Evolutionary conservation across 2,888 invertebrate genomes (phyloP).

Genomic region (Pantelozetes paolii): DNA sequence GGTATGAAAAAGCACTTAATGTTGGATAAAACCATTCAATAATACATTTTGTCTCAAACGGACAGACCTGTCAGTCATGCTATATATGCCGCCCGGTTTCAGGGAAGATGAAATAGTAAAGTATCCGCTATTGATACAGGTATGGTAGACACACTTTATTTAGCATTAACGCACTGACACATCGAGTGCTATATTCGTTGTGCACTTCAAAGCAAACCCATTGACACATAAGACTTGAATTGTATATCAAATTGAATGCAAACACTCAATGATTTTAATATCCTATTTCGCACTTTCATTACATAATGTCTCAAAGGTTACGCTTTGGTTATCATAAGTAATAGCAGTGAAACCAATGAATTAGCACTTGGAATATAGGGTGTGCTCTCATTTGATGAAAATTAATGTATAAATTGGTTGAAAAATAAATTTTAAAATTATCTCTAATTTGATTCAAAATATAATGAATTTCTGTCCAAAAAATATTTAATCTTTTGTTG

Average conservation of each 20-base stretch:
- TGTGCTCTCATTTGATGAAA: no score
- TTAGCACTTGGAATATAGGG: no score
- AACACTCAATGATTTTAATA: not conserved
- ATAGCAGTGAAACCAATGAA: no score
- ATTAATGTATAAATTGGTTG: no score
- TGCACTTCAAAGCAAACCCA: slow-evolving; percentile 48
- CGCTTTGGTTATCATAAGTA: no score
- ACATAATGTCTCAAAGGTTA: not conserved
- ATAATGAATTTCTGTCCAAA: no score
- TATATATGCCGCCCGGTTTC: slow-evolving; percentile 81
- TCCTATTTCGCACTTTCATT: not conserved
- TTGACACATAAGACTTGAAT: not conserved
- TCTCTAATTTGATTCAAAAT: no score
- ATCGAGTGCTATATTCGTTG: not conserved
- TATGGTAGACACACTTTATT: not conserved
- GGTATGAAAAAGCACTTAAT: slow-evolving; percentile 50
- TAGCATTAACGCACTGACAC: not conserved
- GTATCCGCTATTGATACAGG: slow-evolving; percentile 74
- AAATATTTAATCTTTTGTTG: no score
- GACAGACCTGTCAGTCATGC: slow-evolving; percentile 71
- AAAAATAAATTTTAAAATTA: no score
- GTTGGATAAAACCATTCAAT: not conserved
- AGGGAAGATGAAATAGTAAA: slow-evolving; percentile 84
- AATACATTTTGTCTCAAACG: not conserved
- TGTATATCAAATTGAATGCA: not conserved